These are phyloP conservation scores for Eira barbara DNA, from an alignment of 2,113 vertebrate genomes.

Conservation along the genomic window DNA sequence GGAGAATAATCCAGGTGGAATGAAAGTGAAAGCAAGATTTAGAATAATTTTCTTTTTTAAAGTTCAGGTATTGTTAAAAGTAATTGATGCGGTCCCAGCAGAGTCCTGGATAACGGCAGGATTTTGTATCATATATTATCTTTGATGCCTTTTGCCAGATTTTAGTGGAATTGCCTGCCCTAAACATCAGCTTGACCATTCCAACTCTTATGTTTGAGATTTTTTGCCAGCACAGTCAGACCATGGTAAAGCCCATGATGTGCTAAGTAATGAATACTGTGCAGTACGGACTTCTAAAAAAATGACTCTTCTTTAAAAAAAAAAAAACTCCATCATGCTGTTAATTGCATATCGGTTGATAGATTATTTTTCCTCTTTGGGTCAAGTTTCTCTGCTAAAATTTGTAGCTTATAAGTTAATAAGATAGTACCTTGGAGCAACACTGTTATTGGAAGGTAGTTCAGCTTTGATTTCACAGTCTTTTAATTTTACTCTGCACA, in stretches of 20 bases:
- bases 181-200: background rate
- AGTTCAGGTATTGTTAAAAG: background rate
- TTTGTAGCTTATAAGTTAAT: background rate
- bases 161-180: background rate
- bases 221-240: background rate
- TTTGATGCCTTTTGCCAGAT: background rate
- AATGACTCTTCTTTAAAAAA: background rate
- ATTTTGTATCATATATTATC: slow-evolving; percentile 2
- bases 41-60: background rate
- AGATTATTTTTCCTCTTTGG: background rate
- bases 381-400: background rate
- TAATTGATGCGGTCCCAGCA: background rate
- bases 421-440: background rate
- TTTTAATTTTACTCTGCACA: slow-evolving; percentile 75
- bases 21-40: slow-evolving; percentile 32
- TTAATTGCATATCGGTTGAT: background rate
- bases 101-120: background rate
- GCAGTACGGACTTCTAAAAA: background rate
- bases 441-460: slow-evolving; percentile 32
- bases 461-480: slow-evolving; percentile 55
- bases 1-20: background rate
- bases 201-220: background rate
- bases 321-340: background rate
- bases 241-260: background rate
- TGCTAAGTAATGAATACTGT: background rate